These are phyloP conservation scores for Spongilla lacustris DNA, from an alignment of 37 sponge, comb jelly and placozoan genomes.

Conservation along the genomic window DNA sequence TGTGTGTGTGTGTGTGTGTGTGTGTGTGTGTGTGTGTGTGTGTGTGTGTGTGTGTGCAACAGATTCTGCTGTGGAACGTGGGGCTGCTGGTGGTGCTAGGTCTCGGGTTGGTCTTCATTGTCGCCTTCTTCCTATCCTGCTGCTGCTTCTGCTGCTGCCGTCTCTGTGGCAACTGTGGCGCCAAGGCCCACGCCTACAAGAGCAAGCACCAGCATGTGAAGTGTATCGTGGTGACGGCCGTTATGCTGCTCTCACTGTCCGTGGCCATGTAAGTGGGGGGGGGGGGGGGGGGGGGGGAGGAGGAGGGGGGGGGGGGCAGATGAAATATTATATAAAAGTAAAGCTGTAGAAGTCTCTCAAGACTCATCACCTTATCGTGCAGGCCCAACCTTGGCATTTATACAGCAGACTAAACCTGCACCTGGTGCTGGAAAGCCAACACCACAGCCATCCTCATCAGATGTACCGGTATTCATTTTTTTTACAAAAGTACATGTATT, in stretches of 20 bases:
- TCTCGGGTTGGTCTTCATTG: constrained; percentile 10
- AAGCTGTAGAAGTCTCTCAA: no score
- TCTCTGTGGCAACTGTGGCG: constrained; percentile 26
- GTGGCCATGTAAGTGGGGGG: constrained; percentile 28
- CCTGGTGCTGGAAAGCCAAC: no score
- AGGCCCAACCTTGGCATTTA: no score
- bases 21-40: constrained; percentile 58
- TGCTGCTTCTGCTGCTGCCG: constrained; percentile 40
- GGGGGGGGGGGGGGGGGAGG: no score
- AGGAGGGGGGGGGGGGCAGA: no score
- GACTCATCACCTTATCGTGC: no score
- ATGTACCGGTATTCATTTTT: no score
- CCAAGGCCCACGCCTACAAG: not conserved
- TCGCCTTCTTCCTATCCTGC: not conserved
- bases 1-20: constrained; percentile 66
- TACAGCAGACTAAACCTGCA: no score
- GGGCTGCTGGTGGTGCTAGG: constrained; percentile 11
- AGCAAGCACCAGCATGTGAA: constrained; percentile 23
- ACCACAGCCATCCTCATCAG: no score
- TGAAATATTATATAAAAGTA: not conserved
- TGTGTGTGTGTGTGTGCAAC: constrained; percentile 38
- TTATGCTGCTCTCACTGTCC: not conserved
- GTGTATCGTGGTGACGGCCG: constrained; percentile 8
- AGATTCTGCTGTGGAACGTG: constrained; percentile 17
- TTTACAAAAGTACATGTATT: no score